Conservation (phyloP, 1,140 invertebrate species). For the Gonatopus flavifemur region DNA sequence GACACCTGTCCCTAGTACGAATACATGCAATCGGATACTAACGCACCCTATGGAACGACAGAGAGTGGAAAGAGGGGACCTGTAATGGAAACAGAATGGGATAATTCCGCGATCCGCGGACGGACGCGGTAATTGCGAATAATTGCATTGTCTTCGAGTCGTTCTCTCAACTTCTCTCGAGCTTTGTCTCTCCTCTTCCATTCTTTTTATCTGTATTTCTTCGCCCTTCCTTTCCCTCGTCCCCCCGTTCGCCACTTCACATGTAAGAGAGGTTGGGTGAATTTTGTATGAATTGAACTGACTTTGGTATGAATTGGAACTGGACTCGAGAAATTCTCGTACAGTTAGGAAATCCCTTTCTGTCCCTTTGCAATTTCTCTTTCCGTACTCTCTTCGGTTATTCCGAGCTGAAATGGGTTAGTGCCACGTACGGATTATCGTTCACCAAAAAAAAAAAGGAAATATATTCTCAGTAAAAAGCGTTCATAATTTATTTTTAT, state of each 20-base stretch:
- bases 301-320: constrained; percentile 41
- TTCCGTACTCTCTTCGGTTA: constrained; percentile 23
- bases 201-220: neutral
- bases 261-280: too few species aligned
- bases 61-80: constrained; percentile 18
- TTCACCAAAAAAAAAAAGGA: too few species aligned
- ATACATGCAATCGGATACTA: neutral
- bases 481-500: too few species aligned
- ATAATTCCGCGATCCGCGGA: constrained; percentile 52
- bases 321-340: constrained; percentile 33
- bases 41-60: neutral
- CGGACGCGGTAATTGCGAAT: constrained; percentile 58
- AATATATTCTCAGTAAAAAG: too few species aligned
- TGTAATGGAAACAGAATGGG: constrained; percentile 54
- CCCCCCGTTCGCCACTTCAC: constrained; percentile 9
- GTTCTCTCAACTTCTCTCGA: constrained; percentile 43
- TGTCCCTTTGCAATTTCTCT: constrained; percentile 1
- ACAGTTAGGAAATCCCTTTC: constrained; percentile 34
- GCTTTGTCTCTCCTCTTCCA: constrained; percentile 12
- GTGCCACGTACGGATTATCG: too few species aligned
- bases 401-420: too few species aligned
- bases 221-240: constrained; percentile 8
- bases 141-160: constrained; percentile 60
- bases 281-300: constrained; percentile 35
- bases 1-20: neutral